Evolutionary conservation across 2,113 vertebrate genomes (phyloP).

Genomic region (Heterotilapia buettikoferi): DNA sequence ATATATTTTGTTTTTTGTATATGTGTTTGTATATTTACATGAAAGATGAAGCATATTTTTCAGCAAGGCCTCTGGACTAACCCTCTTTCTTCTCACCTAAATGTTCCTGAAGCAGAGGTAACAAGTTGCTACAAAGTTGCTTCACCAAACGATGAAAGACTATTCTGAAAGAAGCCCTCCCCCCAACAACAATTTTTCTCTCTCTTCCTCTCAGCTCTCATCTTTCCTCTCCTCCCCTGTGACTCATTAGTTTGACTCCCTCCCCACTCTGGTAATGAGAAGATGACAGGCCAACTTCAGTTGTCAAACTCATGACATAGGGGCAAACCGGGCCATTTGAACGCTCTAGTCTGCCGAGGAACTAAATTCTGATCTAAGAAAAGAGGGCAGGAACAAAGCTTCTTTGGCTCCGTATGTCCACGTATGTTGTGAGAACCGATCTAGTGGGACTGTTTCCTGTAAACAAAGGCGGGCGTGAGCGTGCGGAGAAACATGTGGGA

Average conservation of each 20-base stretch:
- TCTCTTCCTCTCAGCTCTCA: not conserved
- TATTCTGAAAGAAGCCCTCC: not conserved
- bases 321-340: not conserved
- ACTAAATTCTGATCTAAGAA: not conserved
- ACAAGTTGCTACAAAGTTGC: not conserved
- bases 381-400: not conserved
- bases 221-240: not conserved
- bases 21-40: not conserved
- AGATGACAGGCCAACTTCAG: not conserved
- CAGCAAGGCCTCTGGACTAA: not conserved
- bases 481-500: constrained; percentile 7
- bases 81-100: not conserved
- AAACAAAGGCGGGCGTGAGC: not conserved
- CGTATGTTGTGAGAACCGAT: not conserved
- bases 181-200: not conserved
- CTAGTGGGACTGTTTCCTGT: not conserved
- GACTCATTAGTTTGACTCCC: constrained; percentile 24
- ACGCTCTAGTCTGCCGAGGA: not conserved
- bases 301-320: not conserved
- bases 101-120: not conserved
- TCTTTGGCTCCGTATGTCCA: not conserved
- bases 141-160: not conserved
- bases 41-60: not conserved
- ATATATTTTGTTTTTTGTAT: not conserved
- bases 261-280: not conserved